phyloP scores from a whole-genome alignment of 2,113 vertebrate species.

The Danionella cerebrum region DNA sequence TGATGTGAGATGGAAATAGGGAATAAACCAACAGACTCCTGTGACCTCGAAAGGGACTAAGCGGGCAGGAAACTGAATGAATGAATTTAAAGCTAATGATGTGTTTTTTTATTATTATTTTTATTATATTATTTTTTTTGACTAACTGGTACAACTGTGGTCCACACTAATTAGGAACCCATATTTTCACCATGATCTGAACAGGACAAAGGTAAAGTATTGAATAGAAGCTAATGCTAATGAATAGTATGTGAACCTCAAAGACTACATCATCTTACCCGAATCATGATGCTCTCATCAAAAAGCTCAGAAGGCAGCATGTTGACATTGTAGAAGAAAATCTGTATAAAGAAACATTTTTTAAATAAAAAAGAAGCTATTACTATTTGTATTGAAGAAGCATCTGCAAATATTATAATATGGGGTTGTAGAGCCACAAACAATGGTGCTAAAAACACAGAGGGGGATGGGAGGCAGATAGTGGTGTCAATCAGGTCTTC shows the following conservation, averaged over 20 bases:
- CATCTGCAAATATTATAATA: not conserved
- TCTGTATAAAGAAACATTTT: constrained; percentile 54
- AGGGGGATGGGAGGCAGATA: not conserved
- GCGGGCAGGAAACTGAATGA: no score
- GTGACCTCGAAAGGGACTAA: no score
- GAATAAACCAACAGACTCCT: no score
- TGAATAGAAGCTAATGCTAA: no score
- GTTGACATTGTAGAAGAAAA: constrained; percentile 94
- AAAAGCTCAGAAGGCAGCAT: constrained; percentile 84
- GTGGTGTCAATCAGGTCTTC: not conserved
- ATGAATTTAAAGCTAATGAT: no score
- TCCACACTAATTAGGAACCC: no score
- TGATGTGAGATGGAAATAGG: no score
- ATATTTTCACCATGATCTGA: no score
- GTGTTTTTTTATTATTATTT: no score
- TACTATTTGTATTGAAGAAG: not conserved
- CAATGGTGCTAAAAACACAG: not conserved
- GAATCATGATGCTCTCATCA: constrained; percentile 80
- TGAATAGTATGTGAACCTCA: not conserved
- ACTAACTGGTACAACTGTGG: no score
- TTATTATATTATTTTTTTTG: no score
- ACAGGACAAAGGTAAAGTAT: no score
- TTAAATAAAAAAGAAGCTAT: not conserved
- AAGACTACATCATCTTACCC: constrained; percentile 58
- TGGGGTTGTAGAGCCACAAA: constrained; percentile 7